Conservation (phyloP, 37 sponge, comb jelly and placozoan genomes). For the Sycon ciliatum region DNA sequence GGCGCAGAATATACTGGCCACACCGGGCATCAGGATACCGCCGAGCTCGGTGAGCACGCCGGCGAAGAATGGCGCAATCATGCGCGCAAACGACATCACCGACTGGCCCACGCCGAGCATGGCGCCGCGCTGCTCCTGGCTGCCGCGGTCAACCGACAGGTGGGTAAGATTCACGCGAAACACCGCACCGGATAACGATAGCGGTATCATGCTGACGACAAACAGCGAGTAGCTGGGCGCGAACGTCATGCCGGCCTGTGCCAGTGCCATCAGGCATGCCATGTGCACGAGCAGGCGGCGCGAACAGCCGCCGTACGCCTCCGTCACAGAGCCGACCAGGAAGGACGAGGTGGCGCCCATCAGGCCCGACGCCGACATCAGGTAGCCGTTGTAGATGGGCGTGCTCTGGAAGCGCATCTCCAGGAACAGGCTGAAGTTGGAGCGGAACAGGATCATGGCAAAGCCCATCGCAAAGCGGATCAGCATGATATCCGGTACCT, state of each 20-base stretch:
- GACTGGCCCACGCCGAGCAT: conserved; percentile 60
- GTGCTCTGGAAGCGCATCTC: conserved; percentile 27
- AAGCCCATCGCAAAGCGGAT: conserved; percentile 40
- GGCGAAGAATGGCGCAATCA: conserved; percentile 44
- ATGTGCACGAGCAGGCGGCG: conserved; percentile 33
- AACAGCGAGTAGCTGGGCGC: conserved; percentile 22
- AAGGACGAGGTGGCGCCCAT: conserved; percentile 27
- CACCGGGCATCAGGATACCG: too few relatives aligned
- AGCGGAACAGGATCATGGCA: conserved; percentile 44
- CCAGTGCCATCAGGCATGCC: conserved; percentile 19
- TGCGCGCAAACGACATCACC: conserved; percentile 46
- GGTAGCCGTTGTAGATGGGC: conserved; percentile 37
- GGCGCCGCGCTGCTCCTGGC: conserved; percentile 47
- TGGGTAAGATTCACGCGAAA: conserved; percentile 38
- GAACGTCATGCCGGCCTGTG: conserved; percentile 25
- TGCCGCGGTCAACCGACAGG: conserved; percentile 28
- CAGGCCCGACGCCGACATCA: conserved; percentile 54
- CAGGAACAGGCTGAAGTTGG: conserved; percentile 50
- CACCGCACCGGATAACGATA: conserved; percentile 48
- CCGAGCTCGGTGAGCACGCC: conserved; percentile 46
- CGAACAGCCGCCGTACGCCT: conserved; percentile 26
- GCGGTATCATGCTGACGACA: conserved; percentile 31
- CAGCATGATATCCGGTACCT: conserved; percentile 29
- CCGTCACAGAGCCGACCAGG: conserved; percentile 29
- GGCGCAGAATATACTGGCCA: too few relatives aligned